Base-by-base conservation (phyloP, 2,888 invertebrate genomes). In the Tenthredo distinguenda region DNA sequence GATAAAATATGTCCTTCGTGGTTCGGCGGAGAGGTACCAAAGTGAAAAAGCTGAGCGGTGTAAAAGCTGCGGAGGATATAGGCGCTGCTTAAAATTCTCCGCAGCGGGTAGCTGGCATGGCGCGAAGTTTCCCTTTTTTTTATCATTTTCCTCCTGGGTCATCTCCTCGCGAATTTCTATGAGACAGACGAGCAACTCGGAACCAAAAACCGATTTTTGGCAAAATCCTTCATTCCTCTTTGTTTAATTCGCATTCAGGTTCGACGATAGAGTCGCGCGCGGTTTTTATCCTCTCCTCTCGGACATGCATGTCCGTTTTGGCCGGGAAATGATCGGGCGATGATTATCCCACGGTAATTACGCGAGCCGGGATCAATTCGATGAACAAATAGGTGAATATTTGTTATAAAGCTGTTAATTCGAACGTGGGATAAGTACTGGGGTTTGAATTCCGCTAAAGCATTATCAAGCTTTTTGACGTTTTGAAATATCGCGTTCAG, bases 321-420 rank as follows among this genome's bases (percentile, higher is more conserved):
- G 7, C n/a, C 55, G 6, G 55, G n/a, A 55, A 55, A 55, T 55
- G n/a, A 55, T n/a, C 6, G n/a, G 55, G 55, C 7, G n/a, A n/a
- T 55, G n/a, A 55, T 55, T 55, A 55, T 55, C 55, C 55, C 55
- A 55, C 55, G 55, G 55, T 55, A 55, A 55, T 55, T 55, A 55
- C 18, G 55, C 55, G 2, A 6, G 55, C 55, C n/a, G 3, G 5
- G 55, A 55, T 55, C 1, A n/a, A 55, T 55, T n/a, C n/a, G 55
- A 55, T n/a, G n/a, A 55, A 55, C n/a, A 55, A 55, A 55, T 55
- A n/a, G 47, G 15, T 47, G 15, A 47, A 15, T 47, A 47, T 47
- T 47, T 15, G 47, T 47, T 15, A 43, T 43, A 43, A 43, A 43
- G 9, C 40, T 10, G 40, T 43, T 43, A 2, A 43, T 10, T 43